A percentile compares a stretch with the other conserved stretches of the same genome.
Evolutionary conservation across 2,888 invertebrate species (phyloP).

Genomic region (Amblyteles armatorius): DNA sequence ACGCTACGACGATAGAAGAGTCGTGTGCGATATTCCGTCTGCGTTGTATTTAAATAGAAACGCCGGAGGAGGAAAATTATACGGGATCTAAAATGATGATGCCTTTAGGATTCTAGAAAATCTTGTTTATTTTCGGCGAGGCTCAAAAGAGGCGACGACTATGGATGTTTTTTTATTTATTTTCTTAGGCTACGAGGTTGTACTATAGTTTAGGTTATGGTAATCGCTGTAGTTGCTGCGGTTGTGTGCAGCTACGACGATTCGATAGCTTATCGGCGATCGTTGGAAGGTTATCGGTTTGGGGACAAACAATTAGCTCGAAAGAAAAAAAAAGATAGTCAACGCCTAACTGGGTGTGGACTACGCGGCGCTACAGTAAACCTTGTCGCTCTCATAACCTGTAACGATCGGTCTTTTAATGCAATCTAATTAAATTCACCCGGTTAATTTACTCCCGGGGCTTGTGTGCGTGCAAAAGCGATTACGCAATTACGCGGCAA

Average conservation of each 20-base stretch:
- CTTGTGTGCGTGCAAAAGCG: slow-evolving; percentile 22
- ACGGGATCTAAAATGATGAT: not conserved
- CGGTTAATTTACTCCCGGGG: slow-evolving; percentile 18
- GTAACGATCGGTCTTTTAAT: not conserved
- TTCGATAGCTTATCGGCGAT: too few relatives aligned
- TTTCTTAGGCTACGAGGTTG: not conserved
- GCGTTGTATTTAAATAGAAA: slow-evolving; percentile 38
- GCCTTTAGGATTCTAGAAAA: not conserved
- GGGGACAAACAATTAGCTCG: too few relatives aligned
- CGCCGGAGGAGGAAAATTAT: not conserved
- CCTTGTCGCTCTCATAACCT: not conserved
- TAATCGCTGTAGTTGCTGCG: not conserved
- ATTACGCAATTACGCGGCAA: slow-evolving; percentile 36
- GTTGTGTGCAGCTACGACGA: too few relatives aligned
- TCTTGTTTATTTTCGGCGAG: slow-evolving; percentile 8
- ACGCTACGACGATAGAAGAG: not conserved
- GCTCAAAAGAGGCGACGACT: not conserved
- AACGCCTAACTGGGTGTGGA: slow-evolving; percentile 24
- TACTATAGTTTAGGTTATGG: not conserved
- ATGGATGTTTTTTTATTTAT: not conserved
- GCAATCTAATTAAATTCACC: slow-evolving; percentile 33
- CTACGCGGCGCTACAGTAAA: not conserved
- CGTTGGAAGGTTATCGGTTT: too few relatives aligned
- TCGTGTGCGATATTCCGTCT: slow-evolving; percentile 19
- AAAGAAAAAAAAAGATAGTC: slow-evolving; percentile 22